phyloP scores from a whole-genome alignment of 2,888 invertebrate genomes.

The Plebejus anna region DNA sequence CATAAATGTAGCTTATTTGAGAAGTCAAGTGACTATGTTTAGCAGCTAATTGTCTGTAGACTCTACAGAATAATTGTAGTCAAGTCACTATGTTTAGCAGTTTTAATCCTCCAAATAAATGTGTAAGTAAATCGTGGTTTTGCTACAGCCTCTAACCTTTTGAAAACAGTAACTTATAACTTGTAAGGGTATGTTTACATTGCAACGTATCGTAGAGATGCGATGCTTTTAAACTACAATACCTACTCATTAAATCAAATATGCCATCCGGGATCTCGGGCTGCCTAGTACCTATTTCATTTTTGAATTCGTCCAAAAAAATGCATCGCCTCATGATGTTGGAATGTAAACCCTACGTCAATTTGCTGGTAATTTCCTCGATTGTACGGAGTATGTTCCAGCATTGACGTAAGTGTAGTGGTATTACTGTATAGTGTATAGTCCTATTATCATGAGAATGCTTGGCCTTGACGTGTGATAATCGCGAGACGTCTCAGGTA shows the following conservation, averaged over 20 bases:
- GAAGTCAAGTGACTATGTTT: neutral
- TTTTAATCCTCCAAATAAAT: too few species aligned
- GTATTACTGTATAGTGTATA: conserved; percentile 33
- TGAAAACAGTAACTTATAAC: too few species aligned
- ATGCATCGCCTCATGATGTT: neutral
- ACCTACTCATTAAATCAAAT: too few species aligned
- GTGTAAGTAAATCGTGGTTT: neutral
- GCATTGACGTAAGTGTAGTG: conserved; percentile 41
- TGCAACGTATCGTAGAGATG: too few species aligned
- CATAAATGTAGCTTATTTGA: neutral
- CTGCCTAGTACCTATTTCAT: neutral
- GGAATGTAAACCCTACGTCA: neutral
- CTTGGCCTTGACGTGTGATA: conserved; percentile 47
- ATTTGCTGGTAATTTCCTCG: neutral
- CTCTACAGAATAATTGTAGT: neutral
- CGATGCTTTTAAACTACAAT: too few species aligned
- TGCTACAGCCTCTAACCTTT: neutral
- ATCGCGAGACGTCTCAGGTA: conserved; percentile 42
- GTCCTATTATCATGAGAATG: conserved; percentile 54
- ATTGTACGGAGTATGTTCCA: conserved; percentile 37
- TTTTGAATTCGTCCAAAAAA: neutral
- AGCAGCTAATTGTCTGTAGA: neutral
- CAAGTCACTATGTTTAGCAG: too few species aligned
- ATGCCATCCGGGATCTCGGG: neutral
- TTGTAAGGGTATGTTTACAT: too few species aligned